These are phyloP conservation scores for Corella eumyota DNA, from an alignment of 23 tunicate genomes.

Conservation along the genomic window DNA sequence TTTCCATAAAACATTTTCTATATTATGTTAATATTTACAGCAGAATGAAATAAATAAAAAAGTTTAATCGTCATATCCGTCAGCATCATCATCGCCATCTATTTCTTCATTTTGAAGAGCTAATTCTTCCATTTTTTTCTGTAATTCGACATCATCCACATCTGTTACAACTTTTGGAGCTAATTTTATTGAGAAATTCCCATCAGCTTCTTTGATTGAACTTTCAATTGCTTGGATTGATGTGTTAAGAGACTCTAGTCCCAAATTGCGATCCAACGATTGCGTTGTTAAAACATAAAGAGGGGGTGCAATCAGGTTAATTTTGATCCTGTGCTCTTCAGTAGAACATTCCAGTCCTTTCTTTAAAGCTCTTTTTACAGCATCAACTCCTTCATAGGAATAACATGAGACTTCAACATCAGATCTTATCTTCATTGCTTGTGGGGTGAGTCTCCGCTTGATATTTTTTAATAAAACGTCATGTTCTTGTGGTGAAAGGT, in stretches of 20 bases:
- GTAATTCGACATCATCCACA: conserved; percentile 66
- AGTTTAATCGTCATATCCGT: conserved; percentile 61
- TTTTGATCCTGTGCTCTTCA: conserved; percentile 83
- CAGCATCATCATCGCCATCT: conserved; percentile 86
- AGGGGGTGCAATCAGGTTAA: conserved; percentile 96
- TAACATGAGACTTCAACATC: conserved; percentile 95
- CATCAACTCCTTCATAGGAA: conserved; percentile 97
- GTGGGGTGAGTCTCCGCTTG: conserved; percentile 86
- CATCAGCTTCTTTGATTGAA: conserved; percentile 58
- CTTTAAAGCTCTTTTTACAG: conserved; percentile 78
- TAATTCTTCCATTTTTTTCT: conserved; percentile 66
- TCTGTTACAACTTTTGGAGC: conserved; percentile 91
- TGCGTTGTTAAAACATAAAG: conserved; percentile 85
- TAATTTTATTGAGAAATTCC: conserved; percentile 73
- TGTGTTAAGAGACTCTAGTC: conserved; percentile 48
- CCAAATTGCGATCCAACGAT: conserved; percentile 63
- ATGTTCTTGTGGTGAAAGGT: conserved; percentile 38
- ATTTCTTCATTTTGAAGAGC: conserved; percentile 75
- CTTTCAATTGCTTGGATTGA: conserved; percentile 63
- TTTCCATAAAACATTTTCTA: too few species aligned
- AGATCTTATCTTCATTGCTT: conserved; percentile 91
- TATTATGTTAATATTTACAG: too few species aligned
- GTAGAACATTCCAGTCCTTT: conserved; percentile 85
- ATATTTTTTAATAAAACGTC: conserved; percentile 66
- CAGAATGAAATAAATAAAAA: too few species aligned